Evolutionary conservation across 1,140 invertebrate species (phyloP).

Genomic region (Drosophila ambigua): DNA sequence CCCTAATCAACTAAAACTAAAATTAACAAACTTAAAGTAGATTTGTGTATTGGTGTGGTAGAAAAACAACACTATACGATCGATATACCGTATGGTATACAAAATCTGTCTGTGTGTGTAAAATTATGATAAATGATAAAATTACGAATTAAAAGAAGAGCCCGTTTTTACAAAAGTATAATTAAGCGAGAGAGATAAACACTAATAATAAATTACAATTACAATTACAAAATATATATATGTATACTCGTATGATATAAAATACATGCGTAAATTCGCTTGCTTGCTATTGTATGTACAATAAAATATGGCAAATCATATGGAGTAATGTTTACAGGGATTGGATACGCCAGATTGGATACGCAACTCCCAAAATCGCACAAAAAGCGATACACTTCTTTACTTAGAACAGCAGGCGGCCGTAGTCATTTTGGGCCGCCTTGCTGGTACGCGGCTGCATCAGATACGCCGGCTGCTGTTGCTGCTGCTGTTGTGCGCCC

Average conservation of each 20-base stretch:
- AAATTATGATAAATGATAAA: slow-evolving; percentile 24
- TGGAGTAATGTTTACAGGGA: slow-evolving; percentile 33
- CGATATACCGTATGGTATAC: slow-evolving; percentile 13
- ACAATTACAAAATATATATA: slow-evolving; percentile 42
- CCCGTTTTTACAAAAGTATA: slow-evolving; percentile 76
- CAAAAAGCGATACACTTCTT: slow-evolving; percentile 25
- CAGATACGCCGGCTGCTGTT: slow-evolving; percentile 51
- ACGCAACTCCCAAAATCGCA: slow-evolving; percentile 26
- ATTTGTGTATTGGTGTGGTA: too few species aligned
- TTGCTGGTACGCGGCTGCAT: slow-evolving; percentile 61
- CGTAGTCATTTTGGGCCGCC: slow-evolving; percentile 75
- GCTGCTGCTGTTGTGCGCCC: slow-evolving; percentile 66
- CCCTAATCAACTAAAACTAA: slow-evolving; percentile 63
- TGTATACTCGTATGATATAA: slow-evolving; percentile 17
- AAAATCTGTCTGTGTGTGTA: neutral
- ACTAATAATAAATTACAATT: slow-evolving; percentile 68
- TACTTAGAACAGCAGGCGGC: slow-evolving; percentile 66
- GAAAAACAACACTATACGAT: too few species aligned
- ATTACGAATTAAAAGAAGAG: slow-evolving; percentile 55
- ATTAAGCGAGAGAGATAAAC: slow-evolving; percentile 39
- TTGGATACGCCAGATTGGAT: too few species aligned
- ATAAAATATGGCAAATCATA: slow-evolving; percentile 75
- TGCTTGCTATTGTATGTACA: slow-evolving; percentile 61
- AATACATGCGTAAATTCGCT: slow-evolving; percentile 46
- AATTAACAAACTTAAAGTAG: slow-evolving; percentile 18